These are phyloP conservation scores for Drosophila neotestacea DNA, from an alignment of 2,888 invertebrate species.

Conservation along the genomic window DNA sequence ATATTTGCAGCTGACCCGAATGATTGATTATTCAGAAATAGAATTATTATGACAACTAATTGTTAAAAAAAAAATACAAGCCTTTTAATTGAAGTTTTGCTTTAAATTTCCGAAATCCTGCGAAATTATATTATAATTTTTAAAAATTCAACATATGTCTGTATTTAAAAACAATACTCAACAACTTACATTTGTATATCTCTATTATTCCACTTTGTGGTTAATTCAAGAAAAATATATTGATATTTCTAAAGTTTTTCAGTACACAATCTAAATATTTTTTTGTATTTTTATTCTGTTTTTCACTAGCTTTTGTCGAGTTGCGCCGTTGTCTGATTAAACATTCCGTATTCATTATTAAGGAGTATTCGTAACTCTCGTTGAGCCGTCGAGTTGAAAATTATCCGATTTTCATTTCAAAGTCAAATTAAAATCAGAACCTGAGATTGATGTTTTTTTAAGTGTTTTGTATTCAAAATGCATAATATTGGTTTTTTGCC, in stretches of 20 bases:
- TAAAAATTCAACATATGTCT: no score
- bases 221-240: not conserved
- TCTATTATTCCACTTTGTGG: not conserved
- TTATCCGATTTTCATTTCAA: slow-evolving; percentile 48
- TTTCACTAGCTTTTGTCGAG: slow-evolving; percentile 6
- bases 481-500: slow-evolving; percentile 43
- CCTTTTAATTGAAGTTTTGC: no score
- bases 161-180: no score
- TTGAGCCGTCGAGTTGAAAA: slow-evolving; percentile 16
- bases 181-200: no score
- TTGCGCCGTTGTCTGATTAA: not conserved
- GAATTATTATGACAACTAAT: no score
- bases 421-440: slow-evolving; percentile 49
- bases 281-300: not conserved
- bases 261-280: not conserved
- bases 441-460: slow-evolving; percentile 14
- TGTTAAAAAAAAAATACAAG: no score
- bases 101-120: no score
- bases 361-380: slow-evolving; percentile 6
- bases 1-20: slow-evolving; percentile 24
- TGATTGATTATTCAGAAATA: not conserved
- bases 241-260: not conserved
- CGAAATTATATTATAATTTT: no score
- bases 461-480: slow-evolving; percentile 49
- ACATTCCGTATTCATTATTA: slow-evolving; percentile 19